A percentile compares a stretch with the other conserved stretches of the same genome.
These are phyloP conservation scores for Patella depressa DNA, from an alignment of 2,888 invertebrate species.

Conservation along the genomic window DNA sequence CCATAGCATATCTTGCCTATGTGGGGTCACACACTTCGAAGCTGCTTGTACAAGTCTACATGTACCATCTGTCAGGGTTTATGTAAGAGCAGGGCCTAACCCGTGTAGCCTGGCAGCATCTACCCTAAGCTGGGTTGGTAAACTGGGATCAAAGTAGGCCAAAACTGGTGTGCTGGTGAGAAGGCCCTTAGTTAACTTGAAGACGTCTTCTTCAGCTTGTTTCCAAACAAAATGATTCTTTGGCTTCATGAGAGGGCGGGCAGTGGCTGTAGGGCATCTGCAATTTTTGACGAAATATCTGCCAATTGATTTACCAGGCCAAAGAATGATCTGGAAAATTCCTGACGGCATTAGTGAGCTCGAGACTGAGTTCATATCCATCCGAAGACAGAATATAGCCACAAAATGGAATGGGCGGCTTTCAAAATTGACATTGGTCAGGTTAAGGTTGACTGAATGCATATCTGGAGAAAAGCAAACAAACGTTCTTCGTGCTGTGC, in stretches of 20 bases:
- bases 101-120: neutral
- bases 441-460: neutral
- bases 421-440: neutral
- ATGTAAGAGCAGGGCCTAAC: neutral
- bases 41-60: neutral
- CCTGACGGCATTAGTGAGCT: neutral
- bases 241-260: neutral
- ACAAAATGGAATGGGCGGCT: neutral
- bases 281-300: neutral
- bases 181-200: neutral
- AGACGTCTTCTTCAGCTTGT: neutral
- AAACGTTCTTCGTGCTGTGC: neutral
- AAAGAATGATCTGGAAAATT: conserved; percentile 1
- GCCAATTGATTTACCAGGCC: neutral
- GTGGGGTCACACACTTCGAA: neutral
- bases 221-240: conserved; percentile 1
- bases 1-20: neutral
- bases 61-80: neutral
- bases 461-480: neutral
- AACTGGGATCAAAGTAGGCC: neutral
- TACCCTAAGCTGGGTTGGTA: neutral
- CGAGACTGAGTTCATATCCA: neutral
- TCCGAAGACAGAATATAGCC: neutral
- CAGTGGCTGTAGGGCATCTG: neutral
- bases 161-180: neutral